Evolutionary conservation across 2,113 vertebrate genomes (phyloP).

Genomic region (Clupea harengus): DNA sequence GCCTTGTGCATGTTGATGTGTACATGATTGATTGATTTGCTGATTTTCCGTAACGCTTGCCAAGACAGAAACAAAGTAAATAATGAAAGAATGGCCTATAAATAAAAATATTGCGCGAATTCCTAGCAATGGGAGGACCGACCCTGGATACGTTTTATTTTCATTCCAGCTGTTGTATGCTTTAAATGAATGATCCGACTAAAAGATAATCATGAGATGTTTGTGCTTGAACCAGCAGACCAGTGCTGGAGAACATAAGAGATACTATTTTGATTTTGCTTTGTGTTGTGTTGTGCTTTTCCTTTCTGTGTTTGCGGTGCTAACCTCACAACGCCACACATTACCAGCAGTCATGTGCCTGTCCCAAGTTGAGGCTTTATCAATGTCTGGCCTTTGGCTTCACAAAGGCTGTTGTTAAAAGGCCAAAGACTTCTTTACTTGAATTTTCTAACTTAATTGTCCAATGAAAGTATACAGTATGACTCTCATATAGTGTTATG

Average conservation of each 20-base stretch:
- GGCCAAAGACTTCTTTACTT: neutral
- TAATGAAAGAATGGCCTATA: neutral
- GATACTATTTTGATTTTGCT: neutral
- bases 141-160: no score
- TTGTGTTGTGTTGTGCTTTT: neutral
- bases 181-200: neutral
- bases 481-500: neutral
- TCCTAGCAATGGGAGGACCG: neutral
- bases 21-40: neutral
- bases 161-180: neutral
- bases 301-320: neutral
- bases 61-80: neutral
- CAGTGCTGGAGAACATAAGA: neutral
- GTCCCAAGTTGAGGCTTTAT: neutral
- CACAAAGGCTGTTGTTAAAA: neutral
- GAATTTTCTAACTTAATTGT: neutral
- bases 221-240: neutral
- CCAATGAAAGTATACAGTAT: neutral
- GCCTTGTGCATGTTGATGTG: neutral
- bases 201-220: neutral
- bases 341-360: constrained; percentile 3
- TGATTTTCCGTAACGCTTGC: no score
- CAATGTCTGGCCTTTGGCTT: neutral
- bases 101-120: no score
- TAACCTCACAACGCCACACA: no score